Conservation (phyloP, 2,113 vertebrate genomes). For the Emydocephalus ijimae region DNA sequence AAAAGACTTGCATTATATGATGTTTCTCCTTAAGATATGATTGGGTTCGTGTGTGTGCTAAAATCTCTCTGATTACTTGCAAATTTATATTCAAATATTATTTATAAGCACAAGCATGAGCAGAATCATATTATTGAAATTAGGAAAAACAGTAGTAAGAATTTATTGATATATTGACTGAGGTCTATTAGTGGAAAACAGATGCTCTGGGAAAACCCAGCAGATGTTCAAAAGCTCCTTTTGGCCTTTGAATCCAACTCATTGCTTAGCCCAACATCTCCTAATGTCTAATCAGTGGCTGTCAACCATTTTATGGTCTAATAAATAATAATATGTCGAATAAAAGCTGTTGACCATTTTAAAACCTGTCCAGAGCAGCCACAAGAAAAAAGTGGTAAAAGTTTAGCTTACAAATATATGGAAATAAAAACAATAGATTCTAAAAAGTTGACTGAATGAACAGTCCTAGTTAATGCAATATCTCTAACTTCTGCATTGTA, state of each 20-base stretch:
- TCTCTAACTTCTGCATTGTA: neutral
- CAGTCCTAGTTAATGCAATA: neutral
- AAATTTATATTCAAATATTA: neutral
- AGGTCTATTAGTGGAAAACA: neutral
- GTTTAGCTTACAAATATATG: neutral
- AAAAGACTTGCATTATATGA: neutral
- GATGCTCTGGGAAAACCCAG: neutral
- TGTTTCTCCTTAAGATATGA: neutral
- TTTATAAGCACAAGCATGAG: neutral
- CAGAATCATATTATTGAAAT: neutral
- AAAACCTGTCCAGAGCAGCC: neutral
- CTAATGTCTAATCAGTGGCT: neutral
- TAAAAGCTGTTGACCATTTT: neutral
- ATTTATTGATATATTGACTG: neutral
- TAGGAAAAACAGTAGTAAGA: neutral
- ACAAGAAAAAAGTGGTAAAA: neutral
- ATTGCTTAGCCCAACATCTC: neutral
- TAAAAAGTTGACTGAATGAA: neutral
- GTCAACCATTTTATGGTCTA: too few relatives aligned
- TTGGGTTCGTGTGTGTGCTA: neutral
- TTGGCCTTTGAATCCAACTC: neutral
- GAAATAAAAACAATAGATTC: neutral
- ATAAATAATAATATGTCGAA: too few relatives aligned
- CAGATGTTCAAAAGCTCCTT: neutral
- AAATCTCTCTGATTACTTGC: neutral